phyloP scores from a whole-genome alignment of 2,113 vertebrate species.

The Pyxicephalus adspersus region DNA sequence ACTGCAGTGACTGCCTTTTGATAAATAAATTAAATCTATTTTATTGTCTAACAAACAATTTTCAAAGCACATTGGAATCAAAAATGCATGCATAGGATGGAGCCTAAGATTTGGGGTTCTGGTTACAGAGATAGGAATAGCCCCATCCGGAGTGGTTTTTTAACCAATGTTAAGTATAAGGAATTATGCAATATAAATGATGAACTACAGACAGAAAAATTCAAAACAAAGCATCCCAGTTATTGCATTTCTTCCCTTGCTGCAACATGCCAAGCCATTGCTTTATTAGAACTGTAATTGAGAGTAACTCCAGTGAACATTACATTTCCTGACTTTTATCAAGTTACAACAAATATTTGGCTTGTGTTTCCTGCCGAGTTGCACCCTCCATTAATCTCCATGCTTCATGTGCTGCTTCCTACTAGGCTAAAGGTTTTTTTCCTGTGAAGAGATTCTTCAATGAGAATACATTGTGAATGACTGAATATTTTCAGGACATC shows the following conservation, averaged over 20 bases:
- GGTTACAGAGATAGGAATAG: neutral
- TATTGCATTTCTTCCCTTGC: constrained; percentile 26
- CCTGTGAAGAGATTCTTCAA: neutral
- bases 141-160: neutral
- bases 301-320: constrained; percentile 5
- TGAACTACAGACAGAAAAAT: neutral
- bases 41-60: too few relatives aligned
- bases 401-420: constrained; percentile 5
- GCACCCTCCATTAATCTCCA: constrained; percentile 19
- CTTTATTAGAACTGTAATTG: neutral
- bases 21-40: too few relatives aligned
- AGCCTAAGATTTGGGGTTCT: too few relatives aligned
- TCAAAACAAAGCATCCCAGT: neutral
- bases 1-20: too few relatives aligned
- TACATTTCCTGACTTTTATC: constrained; percentile 34
- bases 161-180: too few relatives aligned
- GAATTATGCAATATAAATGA: neutral
- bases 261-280: constrained; percentile 11
- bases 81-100: too few relatives aligned
- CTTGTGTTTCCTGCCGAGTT: constrained; percentile 14
- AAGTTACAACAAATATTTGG: constrained; percentile 51
- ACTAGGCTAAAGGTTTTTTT: constrained; percentile 16
- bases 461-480: neutral
- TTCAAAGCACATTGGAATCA: too few relatives aligned
- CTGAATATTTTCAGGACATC: too few relatives aligned